These are phyloP conservation scores for Drosophila nigromelanica DNA, from an alignment of 1,140 invertebrate genomes.

Conservation along the genomic window DNA sequence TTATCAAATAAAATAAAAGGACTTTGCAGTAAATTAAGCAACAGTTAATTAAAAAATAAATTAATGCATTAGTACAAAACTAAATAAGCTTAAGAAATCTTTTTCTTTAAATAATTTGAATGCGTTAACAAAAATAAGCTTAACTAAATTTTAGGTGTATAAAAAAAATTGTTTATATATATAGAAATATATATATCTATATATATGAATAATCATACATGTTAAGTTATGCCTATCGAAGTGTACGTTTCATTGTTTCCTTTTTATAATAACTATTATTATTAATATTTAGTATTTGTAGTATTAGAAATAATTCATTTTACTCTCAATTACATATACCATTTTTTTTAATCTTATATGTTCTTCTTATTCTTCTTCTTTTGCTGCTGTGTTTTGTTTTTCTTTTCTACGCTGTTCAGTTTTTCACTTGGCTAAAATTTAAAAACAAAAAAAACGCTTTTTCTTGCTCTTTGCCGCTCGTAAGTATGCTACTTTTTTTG, in stretches of 20 bases:
- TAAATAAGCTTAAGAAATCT: constrained; percentile 53
- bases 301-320: constrained; percentile 16
- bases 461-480: constrained; percentile 7
- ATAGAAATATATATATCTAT: constrained; percentile 15
- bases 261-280: constrained; percentile 9
- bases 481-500: constrained; percentile 43
- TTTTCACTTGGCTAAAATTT: constrained; percentile 18
- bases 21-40: too few species aligned
- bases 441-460: not conserved
- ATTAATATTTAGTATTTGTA: constrained; percentile 12
- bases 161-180: constrained; percentile 35
- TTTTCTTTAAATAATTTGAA: constrained; percentile 19
- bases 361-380: not conserved
- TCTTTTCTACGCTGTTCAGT: constrained; percentile 3
- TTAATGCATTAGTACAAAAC: constrained; percentile 72
- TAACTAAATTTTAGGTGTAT: constrained; percentile 32
- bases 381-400: not conserved
- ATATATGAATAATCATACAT: constrained; percentile 6
- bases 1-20: too few species aligned
- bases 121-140: constrained; percentile 41
- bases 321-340: not conserved
- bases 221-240: constrained; percentile 19
- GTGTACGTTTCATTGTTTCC: constrained; percentile 21
- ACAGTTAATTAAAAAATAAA: constrained; percentile 59
- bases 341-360: not conserved